Evolutionary conservation across 2,888 invertebrate species (phyloP).

Genomic region (Malachius bipustulatus): DNA sequence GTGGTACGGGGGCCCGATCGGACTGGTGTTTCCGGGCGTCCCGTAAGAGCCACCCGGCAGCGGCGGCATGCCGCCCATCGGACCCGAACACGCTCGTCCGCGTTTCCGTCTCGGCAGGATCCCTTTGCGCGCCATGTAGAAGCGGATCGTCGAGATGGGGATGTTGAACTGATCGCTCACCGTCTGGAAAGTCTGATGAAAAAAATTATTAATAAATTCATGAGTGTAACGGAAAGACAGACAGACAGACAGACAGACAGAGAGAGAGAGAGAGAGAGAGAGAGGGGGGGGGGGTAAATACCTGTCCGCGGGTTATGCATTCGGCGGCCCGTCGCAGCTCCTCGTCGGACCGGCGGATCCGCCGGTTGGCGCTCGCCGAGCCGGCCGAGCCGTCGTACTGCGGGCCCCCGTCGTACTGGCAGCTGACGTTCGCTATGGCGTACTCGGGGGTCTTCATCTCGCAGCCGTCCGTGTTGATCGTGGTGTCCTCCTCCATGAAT

Average conservation of each 20-base stretch:
- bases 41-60: constrained; percentile 20
- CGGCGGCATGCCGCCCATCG: constrained; percentile 30
- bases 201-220: no score
- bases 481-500: constrained; percentile 33
- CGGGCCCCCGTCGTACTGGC: constrained; percentile 44
- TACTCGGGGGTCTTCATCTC: constrained; percentile 30
- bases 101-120: constrained; percentile 68
- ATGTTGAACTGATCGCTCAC: constrained; percentile 80
- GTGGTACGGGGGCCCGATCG: constrained; percentile 60
- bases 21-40: constrained; percentile 44
- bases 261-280: no score
- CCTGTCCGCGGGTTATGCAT: constrained; percentile 73
- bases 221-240: no score
- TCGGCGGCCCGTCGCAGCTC: constrained; percentile 71
- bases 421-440: constrained; percentile 53
- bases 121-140: constrained; percentile 80
- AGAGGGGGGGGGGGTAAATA: no score
- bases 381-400: constrained; percentile 30
- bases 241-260: no score
- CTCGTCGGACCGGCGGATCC: constrained; percentile 64
- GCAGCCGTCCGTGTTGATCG: constrained; percentile 25
- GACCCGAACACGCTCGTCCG: constrained; percentile 50
- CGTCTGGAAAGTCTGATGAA: constrained; percentile 81
- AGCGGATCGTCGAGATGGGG: constrained; percentile 76
- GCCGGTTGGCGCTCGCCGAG: constrained; percentile 31